Base-by-base conservation (phyloP, 2,888 invertebrate species). In the Ypsolopha scabrella region DNA sequence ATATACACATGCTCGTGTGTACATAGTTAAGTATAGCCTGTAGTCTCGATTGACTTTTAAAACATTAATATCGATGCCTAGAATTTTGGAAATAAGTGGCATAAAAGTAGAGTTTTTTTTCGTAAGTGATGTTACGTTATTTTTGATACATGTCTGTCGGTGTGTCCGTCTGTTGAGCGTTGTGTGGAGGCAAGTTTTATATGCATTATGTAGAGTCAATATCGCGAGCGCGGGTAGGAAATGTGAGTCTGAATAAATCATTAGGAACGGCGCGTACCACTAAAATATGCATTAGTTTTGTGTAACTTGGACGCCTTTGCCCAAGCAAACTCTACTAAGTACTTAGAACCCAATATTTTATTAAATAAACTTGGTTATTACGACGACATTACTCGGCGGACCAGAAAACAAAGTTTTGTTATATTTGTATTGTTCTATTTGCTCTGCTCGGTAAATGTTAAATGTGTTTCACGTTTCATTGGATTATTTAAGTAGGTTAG, bases 281-380 rank as follows among this genome's bases (percentile, higher is more conserved):
- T 85, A 75, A 83, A 85, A 79, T 83, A 85, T 85, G 80, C 75
- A 85, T 71, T 72, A 79, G 79, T 81, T 81, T 82, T 80, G 78
- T 82, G 75, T 81, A 79, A 80, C 71, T 83, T 76, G 74, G 70
- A 71, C 79, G 79, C 80, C 80, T 80, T 48, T 51, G 36, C 53
- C 41, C 51, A 48, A 58, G 66, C 56, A 62, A 63, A 63, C 69
- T 60, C 59, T 65, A 62, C 74, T 79, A 74, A 80, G 75, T 76
- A 43, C 35, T 13, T 9, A 73, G 67, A 60, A 57, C 62, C 64
- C 67, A 61, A 72, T 80, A 78, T 79, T 80, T 80, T 82, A 82
- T 83, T 80, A 70, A 80, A 78, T 80, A 80, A 75, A 75, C 69
- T 73, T 73, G 63, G 67, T 59, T 65, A 58, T 71, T 71, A 68